These are phyloP conservation scores for Orchesella flavescens DNA, from an alignment of 2,888 invertebrate genomes.

Conservation along the genomic window DNA sequence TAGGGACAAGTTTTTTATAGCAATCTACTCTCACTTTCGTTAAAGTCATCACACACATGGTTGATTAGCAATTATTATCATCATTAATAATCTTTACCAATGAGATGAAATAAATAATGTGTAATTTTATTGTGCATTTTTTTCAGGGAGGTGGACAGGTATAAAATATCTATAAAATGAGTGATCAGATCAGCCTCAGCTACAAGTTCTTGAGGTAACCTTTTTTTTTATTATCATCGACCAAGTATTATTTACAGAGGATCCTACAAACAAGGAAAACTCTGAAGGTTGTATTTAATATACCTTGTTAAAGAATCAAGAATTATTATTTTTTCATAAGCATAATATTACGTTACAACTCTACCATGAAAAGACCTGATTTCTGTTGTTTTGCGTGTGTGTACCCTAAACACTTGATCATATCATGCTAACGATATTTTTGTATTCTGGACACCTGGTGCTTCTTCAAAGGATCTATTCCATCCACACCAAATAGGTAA, in stretches of 20 bases:
- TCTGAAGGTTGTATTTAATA: no score
- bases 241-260: no score
- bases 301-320: no score
- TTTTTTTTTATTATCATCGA: conserved; percentile 1
- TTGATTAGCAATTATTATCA: conserved; percentile 69
- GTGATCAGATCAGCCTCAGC: conserved; percentile 41
- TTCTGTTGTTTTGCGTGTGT: conserved; percentile 49
- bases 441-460: conserved; percentile 50
- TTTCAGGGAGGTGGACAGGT: conserved; percentile 39
- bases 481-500: background rate
- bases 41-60: conserved; percentile 56
- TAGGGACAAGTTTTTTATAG: conserved; percentile 47
- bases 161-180: conserved; percentile 40
- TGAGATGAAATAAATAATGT: conserved; percentile 9
- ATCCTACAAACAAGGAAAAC: background rate
- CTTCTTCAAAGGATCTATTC: conserved; percentile 20
- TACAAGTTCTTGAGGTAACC: conserved; percentile 25
- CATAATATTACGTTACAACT: background rate
- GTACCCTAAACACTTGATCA: conserved; percentile 35
- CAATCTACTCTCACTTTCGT: no score
- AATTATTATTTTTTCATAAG: background rate
- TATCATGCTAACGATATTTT: conserved; percentile 53
- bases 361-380: conserved; percentile 40
- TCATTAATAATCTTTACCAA: conserved; percentile 42
- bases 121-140: conserved; percentile 10